These are phyloP conservation scores for Rhizomys pruinosus DNA, from an alignment of 2,113 vertebrate genomes.

Conservation along the genomic window DNA sequence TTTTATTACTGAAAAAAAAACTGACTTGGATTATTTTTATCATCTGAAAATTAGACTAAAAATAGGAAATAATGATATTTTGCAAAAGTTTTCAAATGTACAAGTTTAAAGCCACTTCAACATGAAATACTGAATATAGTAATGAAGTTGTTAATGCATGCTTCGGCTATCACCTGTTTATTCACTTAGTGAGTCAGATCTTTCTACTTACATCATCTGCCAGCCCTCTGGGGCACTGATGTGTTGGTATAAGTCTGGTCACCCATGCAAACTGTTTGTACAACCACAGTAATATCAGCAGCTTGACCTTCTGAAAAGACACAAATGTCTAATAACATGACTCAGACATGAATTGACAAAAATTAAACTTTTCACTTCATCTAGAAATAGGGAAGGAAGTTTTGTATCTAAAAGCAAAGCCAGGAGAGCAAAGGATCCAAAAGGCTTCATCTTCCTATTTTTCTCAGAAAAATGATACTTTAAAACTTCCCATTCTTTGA, in stretches of 20 bases:
- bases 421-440: constrained; percentile 1
- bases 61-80: not conserved
- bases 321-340: not conserved
- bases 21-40: not conserved
- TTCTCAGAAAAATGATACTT: not conserved
- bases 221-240: not conserved
- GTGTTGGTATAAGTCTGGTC: not conserved
- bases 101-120: not conserved
- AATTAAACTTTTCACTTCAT: not conserved
- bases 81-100: not conserved
- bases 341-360: not conserved
- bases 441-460: not conserved
- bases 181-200: not conserved
- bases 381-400: not conserved
- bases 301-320: not conserved
- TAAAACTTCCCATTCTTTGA: not conserved
- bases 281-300: not conserved
- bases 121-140: not conserved
- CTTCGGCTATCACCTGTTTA: not conserved
- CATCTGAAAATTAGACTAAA: constrained; percentile 9
- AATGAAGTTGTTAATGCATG: not conserved
- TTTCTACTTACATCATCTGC: not conserved
- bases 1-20: not conserved
- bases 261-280: not conserved
- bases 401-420: not conserved